These are phyloP conservation scores for Sebastiscus tertius DNA, from an alignment of 2,797 vertebrate genomes.

Conservation along the genomic window DNA sequence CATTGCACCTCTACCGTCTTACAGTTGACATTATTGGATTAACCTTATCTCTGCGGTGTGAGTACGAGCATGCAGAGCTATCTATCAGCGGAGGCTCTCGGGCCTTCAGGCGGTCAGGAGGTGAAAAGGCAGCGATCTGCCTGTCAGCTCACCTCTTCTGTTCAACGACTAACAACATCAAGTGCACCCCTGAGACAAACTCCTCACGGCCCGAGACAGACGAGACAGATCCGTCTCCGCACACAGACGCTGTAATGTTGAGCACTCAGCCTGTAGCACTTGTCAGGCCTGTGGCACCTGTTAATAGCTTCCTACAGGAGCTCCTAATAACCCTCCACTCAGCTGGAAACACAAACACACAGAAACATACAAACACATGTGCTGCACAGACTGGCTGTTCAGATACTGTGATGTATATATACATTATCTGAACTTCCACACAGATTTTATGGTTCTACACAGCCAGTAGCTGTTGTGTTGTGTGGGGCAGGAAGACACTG, in stretches of 20 bases:
- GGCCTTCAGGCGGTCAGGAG: constrained; percentile 41
- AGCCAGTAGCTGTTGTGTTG: background rate
- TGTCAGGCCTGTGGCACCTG: constrained; percentile 44
- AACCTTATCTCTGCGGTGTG: constrained; percentile 1
- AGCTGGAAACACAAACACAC: constrained; percentile 25
- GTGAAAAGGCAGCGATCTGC: constrained; percentile 51
- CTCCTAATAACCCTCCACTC: constrained; percentile 19
- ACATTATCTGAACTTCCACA: too few relatives aligned
- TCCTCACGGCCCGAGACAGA: constrained; percentile 1
- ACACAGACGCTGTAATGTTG: constrained; percentile 27
- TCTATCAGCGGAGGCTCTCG: constrained; percentile 17
- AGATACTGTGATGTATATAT: too few relatives aligned
- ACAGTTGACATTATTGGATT: constrained; percentile 19
- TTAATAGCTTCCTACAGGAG: constrained; percentile 40
- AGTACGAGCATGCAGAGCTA: background rate
- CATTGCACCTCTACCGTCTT: background rate
- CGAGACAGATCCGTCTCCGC: constrained; percentile 10
- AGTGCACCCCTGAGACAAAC: constrained; percentile 35
- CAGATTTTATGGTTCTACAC: background rate
- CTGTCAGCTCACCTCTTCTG: constrained; percentile 49
- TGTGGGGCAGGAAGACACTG: background rate
- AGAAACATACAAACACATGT: background rate
- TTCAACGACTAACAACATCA: constrained; percentile 6
- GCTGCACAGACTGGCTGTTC: background rate
- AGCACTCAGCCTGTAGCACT: constrained; percentile 36